Base-by-base conservation (phyloP, 1,140 invertebrate species). In the Lordiphosa mommai region DNA sequence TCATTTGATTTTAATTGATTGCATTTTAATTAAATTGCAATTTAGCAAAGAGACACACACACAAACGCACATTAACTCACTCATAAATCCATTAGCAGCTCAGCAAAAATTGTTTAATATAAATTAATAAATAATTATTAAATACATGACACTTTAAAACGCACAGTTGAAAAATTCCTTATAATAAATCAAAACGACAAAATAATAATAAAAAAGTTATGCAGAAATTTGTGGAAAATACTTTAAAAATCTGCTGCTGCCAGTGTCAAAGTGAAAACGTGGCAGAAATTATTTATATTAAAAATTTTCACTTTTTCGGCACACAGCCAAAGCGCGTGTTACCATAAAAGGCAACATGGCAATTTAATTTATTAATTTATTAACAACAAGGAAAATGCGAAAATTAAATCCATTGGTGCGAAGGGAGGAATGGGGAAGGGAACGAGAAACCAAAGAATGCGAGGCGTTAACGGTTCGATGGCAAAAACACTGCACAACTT, bases 321-420 rank as follows among this genome's bases (percentile, higher is more conserved):
- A 46, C 40, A 76, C 55, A 68, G 29, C 56, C 57, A 61, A 67
- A 72, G 69, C 55, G 55, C 36, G 52, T 56, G 51, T 17, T 30
- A 14, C 44, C 16, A 58, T 65, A 65, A 79, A 66, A 72, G 60
- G 40, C 23, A 67, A 66, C 82, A 76, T 63, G 66, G 55, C 57
- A 71, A 67, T 82, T 71, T 71, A 66, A 79, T 80, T 66, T 79
- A 70, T 80, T 61, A 61, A 80, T 71, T 57, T 67, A 76, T 71
- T 67, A 80, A 71, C 34, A 60, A 65, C 47, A 41, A 40, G 52
- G 14, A 44, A 77, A 65, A 53, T 58, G 46, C 50, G 58, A 61
- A 72, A 74, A 70, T 70, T 66, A 80, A 80, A 70, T 38, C 13
- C 52, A 33, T 46, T 30, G 38, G 30, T 20, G 13, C 2, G 17